Conservation (phyloP, 2,113 vertebrate genomes). For the Ictidomys tridecemlineatus region DNA sequence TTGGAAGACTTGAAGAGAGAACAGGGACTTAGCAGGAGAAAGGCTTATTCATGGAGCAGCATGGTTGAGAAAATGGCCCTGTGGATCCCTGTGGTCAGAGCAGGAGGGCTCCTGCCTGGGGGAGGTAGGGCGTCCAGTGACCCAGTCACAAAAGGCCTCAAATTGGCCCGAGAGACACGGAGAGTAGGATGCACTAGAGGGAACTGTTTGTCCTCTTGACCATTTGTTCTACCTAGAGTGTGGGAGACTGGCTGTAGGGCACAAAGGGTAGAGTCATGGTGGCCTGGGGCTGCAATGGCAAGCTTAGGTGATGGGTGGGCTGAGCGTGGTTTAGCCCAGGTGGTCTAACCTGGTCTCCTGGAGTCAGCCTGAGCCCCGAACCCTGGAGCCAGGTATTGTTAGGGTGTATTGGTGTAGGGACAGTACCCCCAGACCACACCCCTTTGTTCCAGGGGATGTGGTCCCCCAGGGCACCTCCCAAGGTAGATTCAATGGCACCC, state of each 20-base stretch:
- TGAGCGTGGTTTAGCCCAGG: not conserved
- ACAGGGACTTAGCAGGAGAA: not conserved
- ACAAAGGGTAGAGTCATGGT: not conserved
- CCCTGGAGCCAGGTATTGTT: not conserved
- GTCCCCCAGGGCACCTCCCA: not conserved
- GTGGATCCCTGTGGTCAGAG: not conserved
- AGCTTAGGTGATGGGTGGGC: not conserved
- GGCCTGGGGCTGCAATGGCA: not conserved
- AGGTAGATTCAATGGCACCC: not conserved
- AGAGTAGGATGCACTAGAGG: not conserved
- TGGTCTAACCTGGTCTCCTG: not conserved
- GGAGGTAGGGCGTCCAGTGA: not conserved
- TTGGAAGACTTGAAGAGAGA: not conserved
- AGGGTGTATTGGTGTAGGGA: no score
- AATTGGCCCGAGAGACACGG: not conserved
- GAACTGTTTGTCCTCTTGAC: not conserved
- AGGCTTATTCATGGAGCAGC: not conserved
- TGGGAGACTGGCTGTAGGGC: not conserved
- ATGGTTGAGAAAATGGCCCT: not conserved
- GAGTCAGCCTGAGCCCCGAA: not conserved
- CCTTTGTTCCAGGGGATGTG: not conserved
- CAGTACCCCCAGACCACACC: not conserved
- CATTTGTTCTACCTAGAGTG: not conserved
- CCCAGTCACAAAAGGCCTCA: rapidly evolving
- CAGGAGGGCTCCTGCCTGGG: not conserved